Evolutionary conservation across 2,113 vertebrate genomes (phyloP).

Genomic region (Periophthalmus modestus): DNA sequence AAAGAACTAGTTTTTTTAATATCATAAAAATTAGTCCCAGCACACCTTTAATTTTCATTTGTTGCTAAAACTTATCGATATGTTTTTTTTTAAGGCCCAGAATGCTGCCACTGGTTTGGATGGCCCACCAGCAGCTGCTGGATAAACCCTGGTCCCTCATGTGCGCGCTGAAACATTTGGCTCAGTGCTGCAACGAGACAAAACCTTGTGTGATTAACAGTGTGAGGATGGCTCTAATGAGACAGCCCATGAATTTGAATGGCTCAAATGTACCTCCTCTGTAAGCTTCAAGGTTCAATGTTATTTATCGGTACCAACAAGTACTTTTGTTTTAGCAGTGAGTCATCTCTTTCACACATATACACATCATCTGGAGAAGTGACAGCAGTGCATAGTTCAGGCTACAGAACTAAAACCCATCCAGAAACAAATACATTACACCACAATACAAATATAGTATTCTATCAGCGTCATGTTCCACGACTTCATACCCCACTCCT

Average conservation of each 20-base stretch:
- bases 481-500: background rate
- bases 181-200: constrained; percentile 7
- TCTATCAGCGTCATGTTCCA: background rate
- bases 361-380: no score
- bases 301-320: no score
- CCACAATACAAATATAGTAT: no score
- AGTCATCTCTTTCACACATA: no score
- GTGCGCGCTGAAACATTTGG: constrained; percentile 24
- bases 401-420: no score
- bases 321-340: no score
- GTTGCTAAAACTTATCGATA: background rate
- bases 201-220: constrained; percentile 35
- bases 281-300: background rate
- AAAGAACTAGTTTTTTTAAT: no score
- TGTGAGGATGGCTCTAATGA: constrained; percentile 15
- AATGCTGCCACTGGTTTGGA: constrained; percentile 10
- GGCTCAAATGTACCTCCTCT: background rate
- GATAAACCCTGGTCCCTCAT: constrained; percentile 33
- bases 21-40: no score
- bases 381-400: no score
- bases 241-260: constrained; percentile 4
- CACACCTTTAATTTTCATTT: background rate
- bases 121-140: constrained; percentile 45
- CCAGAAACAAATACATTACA: no score
- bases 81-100: constrained; percentile 22